Base-by-base conservation (phyloP, 2,797 vertebrate genomes). In the Arnoldichthys spilopterus region DNA sequence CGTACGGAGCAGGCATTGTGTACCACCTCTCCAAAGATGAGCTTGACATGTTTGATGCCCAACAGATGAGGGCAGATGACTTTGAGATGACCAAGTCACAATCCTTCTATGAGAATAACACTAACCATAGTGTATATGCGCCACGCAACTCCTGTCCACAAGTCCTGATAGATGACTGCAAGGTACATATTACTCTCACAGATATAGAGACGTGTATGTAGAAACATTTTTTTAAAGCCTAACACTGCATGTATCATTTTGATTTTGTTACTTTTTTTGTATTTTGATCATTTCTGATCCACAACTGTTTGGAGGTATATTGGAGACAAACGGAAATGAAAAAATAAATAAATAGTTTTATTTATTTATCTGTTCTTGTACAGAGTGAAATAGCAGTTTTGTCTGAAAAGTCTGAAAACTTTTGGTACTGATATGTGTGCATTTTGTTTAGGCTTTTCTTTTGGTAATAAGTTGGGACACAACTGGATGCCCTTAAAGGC, bases 141-240 rank as follows among this genome's bases (percentile, higher is more conserved):
- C 92, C 94, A 86, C 95, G 97, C 94, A 97, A 97, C 94, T 96
- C 96, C 90, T 92, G 88, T 76, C 85, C 81, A 64, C 83, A 76
- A 85, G 94, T 96, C 91, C 93, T 96, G 91, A 94, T 96, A 96
- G 96, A 98, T 94, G 96, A 98, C 90, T 96, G 96, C 97, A 99
- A 99, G 98, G 97, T 99, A 99, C 95, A 95, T 91, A 96, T 96
- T 86, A 93, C 93, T 12, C 96, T 98, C 94, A 96, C 96, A 89
- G 98, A 99, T 93, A 98, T 98, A 87, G 97, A 99, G 93, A 99
- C 98, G 20, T 99, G 97, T 91, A 98, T 99, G 94, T 99, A 96
- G 94, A 85, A 81, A 86, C 24, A 67, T 86, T 63, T 75, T 89
- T 83, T 80, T 83, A 87, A 88, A 92, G 90, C 91, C 88, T 86